phyloP scores from a whole-genome alignment of 2,797 vertebrate species.

The Microchirus variegatus region DNA sequence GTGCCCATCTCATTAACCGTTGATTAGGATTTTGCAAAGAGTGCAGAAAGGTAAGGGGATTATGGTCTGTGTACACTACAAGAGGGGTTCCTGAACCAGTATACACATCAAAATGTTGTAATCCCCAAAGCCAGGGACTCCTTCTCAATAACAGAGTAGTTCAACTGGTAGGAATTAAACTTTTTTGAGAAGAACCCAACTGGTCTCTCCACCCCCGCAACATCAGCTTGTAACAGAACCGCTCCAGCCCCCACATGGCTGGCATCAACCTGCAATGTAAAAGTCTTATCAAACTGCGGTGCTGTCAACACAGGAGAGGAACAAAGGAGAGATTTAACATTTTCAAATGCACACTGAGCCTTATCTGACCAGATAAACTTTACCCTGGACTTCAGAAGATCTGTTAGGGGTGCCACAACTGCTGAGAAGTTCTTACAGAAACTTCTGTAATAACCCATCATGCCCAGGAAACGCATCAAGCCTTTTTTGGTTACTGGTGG shows the following conservation, averaged over 20 bases:
- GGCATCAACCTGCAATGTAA: no score
- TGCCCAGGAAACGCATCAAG: background rate
- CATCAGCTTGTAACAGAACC: no score
- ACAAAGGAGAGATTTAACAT: no score
- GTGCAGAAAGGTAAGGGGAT: background rate
- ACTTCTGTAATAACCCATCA: no score
- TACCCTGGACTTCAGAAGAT: background rate
- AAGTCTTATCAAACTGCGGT: no score
- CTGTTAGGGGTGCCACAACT: background rate
- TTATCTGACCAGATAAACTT: background rate
- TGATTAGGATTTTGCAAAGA: background rate
- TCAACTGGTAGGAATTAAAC: background rate
- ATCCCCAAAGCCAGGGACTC: background rate
- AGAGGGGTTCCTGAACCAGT: background rate
- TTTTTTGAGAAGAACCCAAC: background rate
- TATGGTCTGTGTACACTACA: background rate
- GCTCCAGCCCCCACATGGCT: no score
- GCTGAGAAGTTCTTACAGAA: background rate
- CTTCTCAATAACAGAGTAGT: no score
- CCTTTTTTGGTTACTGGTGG: no score
- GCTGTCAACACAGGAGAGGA: no score
- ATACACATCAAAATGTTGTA: background rate
- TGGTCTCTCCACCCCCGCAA: background rate
- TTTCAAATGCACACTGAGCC: background rate
- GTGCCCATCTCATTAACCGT: background rate